Conservation (phyloP, 2,888 invertebrate species). For the Coremacera marginata region DNA sequence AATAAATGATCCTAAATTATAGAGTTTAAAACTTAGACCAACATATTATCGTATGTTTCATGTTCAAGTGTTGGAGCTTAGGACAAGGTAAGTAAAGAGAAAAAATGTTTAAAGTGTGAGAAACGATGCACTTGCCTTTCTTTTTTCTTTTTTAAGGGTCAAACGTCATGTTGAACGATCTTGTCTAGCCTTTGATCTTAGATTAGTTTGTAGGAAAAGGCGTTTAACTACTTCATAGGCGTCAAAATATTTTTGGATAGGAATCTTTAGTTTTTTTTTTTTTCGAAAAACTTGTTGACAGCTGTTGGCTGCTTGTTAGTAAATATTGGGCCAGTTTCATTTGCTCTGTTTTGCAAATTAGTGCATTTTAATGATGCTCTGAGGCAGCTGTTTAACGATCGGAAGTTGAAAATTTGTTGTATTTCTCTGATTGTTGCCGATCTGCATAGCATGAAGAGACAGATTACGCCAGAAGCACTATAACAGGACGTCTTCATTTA, state of each 20-base stretch:
- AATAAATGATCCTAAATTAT: conserved; percentile 64
- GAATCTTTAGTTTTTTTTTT: background rate
- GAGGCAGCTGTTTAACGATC: background rate
- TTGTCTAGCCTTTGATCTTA: conserved; percentile 62
- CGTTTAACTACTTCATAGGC: background rate
- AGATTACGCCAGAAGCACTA: background rate
- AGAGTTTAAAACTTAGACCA: conserved; percentile 48
- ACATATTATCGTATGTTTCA: conserved; percentile 13
- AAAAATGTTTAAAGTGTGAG: conserved; percentile 48
- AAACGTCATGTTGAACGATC: conserved; percentile 54
- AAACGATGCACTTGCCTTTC: conserved; percentile 51
- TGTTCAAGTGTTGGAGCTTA: background rate
- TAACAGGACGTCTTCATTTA: background rate
- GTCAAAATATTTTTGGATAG: background rate
- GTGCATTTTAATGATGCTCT: background rate
- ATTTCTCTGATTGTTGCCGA: background rate
- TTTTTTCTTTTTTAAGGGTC: background rate
- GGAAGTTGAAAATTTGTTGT: background rate
- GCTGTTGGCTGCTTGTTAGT: background rate
- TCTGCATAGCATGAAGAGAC: too few species aligned
- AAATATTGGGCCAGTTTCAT: background rate
- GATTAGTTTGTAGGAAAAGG: conserved; percentile 43
- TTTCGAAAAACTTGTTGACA: background rate
- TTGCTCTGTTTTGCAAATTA: background rate
- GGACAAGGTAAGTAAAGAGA: background rate